Percentiles rank a stretch among this genome's conserved stretches.
phyloP scores from a whole-genome alignment of 2,113 vertebrate species.

The Bombycilla garrulus region DNA sequence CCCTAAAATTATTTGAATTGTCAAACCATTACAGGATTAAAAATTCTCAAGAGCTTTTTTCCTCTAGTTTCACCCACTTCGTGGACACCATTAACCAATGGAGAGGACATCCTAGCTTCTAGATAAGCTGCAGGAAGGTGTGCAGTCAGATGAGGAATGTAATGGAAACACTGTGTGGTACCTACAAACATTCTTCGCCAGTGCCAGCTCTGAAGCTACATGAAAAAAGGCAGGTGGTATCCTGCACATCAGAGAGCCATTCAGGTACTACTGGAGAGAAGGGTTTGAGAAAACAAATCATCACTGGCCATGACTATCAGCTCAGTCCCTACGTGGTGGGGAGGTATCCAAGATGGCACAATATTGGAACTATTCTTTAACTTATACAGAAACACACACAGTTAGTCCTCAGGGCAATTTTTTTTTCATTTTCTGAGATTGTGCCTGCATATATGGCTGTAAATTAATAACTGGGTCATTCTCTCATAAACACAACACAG shows the following conservation, averaged over 20 bases:
- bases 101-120: neutral
- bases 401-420: neutral
- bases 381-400: neutral
- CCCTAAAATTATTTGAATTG: neutral
- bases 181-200: neutral
- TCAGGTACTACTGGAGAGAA: neutral
- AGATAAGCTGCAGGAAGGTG: neutral
- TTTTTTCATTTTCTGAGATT: neutral
- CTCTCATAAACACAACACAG: neutral
- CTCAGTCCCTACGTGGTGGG: neutral
- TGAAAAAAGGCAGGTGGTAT: neutral
- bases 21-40: neutral
- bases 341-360: neutral
- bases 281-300: neutral
- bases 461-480: neutral
- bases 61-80: neutral
- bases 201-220: neutral
- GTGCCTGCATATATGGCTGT: neutral
- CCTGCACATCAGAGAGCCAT: neutral
- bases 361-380: neutral
- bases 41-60: neutral
- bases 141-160: neutral
- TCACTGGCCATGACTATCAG: neutral
- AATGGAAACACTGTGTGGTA: neutral
- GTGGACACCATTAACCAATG: neutral